These are phyloP conservation scores for Papilio helenus DNA, from an alignment of 1,140 invertebrate species.

Conservation along the genomic window DNA sequence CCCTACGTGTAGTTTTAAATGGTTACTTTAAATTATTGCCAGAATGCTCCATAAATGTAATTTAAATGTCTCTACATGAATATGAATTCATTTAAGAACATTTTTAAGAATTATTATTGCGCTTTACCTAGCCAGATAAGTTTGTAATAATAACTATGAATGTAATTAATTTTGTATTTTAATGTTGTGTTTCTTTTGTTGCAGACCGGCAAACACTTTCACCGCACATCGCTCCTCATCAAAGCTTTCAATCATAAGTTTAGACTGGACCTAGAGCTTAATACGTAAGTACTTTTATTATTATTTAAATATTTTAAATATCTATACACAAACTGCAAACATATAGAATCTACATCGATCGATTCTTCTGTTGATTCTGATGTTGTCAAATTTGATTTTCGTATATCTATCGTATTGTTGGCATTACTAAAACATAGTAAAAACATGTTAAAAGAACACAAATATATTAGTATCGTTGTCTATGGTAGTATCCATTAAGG, in stretches of 20 bases:
- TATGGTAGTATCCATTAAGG: neutral
- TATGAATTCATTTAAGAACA: neutral
- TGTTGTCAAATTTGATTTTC: no score
- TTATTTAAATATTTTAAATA: neutral
- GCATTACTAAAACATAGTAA: neutral
- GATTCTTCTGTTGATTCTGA: no score
- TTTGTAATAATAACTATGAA: neutral
- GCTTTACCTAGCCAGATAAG: neutral
- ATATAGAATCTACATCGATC: no score
- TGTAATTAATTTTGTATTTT: constrained; percentile 46
- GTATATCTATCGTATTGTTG: neutral
- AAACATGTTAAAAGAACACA: neutral
- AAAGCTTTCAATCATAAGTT: constrained; percentile 98
- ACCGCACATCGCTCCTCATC: constrained; percentile 96
- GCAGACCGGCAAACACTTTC: constrained; percentile 95
- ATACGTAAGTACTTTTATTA: constrained; percentile 91
- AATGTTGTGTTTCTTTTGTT: constrained; percentile 79
- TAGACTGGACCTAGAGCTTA: constrained; percentile 96
- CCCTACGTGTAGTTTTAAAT: constrained; percentile 28
- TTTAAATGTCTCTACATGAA: constrained; percentile 4
- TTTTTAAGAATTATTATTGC: neutral
- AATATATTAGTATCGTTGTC: neutral
- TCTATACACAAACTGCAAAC: no score
- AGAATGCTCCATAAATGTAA: neutral
- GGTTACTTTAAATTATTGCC: constrained; percentile 15